Conservation (phyloP, 1,140 invertebrate species). For the Musca vetustissima region DNA sequence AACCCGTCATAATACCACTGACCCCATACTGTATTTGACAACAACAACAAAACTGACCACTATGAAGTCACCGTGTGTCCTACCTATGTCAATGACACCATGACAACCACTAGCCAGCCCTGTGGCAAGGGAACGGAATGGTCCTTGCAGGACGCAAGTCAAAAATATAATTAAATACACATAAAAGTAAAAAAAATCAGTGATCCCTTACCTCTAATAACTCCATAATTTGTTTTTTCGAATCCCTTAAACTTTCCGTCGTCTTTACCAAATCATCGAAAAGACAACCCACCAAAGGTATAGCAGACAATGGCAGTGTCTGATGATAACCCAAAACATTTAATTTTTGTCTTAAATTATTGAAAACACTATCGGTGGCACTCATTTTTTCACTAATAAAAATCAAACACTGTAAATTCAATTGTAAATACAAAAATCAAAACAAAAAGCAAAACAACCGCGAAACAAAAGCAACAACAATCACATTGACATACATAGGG, state of each 20-base stretch:
- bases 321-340: slow-evolving; percentile 52
- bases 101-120: slow-evolving; percentile 32
- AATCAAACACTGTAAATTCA: neutral
- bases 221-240: slow-evolving; percentile 43
- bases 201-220: slow-evolving; percentile 44
- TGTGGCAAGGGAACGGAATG: no score
- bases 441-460: slow-evolving; percentile 11
- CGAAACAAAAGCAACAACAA: neutral
- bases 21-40: neutral
- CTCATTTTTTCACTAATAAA: slow-evolving; percentile 33
- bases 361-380: slow-evolving; percentile 45
- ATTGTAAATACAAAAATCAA: neutral
- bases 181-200: neutral
- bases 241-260: slow-evolving; percentile 70
- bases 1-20: neutral
- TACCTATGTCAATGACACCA: slow-evolving; percentile 3
- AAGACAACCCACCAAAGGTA: slow-evolving; percentile 70
- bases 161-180: neutral
- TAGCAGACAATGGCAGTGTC: slow-evolving; percentile 46
- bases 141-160: slow-evolving; percentile 9
- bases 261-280: slow-evolving; percentile 73
- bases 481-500: no score
- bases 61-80: no score
- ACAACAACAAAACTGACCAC: slow-evolving; percentile 19
- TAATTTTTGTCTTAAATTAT: slow-evolving; percentile 49